These are phyloP conservation scores for Dexiosoma caninum DNA, from an alignment of 2,888 invertebrate species.

Conservation along the genomic window DNA sequence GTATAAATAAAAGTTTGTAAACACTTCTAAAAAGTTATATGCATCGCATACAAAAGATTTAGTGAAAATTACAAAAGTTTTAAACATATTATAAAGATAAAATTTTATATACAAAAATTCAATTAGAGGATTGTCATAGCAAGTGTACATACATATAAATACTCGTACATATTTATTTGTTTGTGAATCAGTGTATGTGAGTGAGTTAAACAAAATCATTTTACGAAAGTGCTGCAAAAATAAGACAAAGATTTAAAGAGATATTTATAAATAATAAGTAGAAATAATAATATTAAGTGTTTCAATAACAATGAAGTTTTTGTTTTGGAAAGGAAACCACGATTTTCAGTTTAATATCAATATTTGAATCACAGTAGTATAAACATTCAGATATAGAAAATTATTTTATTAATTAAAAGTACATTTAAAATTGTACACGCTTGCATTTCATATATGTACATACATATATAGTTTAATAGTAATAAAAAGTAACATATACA, in stretches of 20 bases:
- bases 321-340: neutral
- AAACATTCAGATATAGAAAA: constrained; percentile 39
- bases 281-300: neutral
- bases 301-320: neutral
- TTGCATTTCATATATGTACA: neutral
- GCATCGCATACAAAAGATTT: neutral
- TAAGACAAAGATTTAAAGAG: neutral
- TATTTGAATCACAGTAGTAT: constrained; percentile 17
- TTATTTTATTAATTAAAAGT: constrained; percentile 6
- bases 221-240: neutral
- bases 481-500: neutral
- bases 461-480: too few species aligned
- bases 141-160: neutral
- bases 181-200: neutral
- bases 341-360: neutral
- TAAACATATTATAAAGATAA: too few species aligned
- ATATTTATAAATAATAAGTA: neutral
- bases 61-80: too few species aligned
- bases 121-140: neutral
- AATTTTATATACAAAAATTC: constrained; percentile 29
- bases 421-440: constrained; percentile 26
- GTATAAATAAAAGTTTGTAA: neutral
- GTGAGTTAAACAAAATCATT: neutral
- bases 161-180: neutral
- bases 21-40: constrained; percentile 6